phyloP scores from a whole-genome alignment of 2,797 vertebrate genomes.

The Gobionotothen gibberifrons region DNA sequence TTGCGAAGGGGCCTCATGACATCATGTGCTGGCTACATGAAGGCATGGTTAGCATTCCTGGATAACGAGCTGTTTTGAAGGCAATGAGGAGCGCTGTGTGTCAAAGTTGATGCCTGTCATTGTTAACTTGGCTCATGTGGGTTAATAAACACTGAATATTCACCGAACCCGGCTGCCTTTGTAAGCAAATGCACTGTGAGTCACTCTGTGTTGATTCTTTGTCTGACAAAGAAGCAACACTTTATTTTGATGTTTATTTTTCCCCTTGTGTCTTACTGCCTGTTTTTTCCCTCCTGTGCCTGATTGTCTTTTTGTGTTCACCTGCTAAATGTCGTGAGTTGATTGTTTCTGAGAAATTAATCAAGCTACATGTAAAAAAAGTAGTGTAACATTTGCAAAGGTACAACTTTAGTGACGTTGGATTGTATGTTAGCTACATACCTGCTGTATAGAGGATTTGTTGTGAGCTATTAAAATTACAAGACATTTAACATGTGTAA shows the following conservation, averaged over 20 bases:
- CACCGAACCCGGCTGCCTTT: background rate
- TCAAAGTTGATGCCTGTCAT: constrained; percentile 30
- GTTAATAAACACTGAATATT: constrained; percentile 1
- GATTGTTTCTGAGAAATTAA: too few species aligned
- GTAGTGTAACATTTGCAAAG: background rate
- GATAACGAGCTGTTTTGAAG: constrained; percentile 65
- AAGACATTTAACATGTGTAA: background rate
- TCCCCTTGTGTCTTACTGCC: too few species aligned
- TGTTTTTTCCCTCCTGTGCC: too few species aligned
- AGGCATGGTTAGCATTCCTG: constrained; percentile 62
- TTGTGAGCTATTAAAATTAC: background rate
- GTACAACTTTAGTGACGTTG: background rate
- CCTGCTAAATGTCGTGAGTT: background rate
- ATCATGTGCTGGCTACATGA: constrained; percentile 56
- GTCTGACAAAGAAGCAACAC: background rate
- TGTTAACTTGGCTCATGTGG: background rate
- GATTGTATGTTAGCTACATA: background rate
- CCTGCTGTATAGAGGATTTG: background rate
- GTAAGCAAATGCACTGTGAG: background rate
- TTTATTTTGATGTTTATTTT: too few species aligned
- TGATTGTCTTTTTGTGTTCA: too few species aligned
- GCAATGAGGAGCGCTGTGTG: constrained; percentile 30
- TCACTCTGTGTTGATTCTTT: constrained; percentile 1
- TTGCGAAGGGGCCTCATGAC: constrained; percentile 63
- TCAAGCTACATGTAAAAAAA: background rate